Percentiles rank a stretch among this genome's conserved stretches.
Conservation (phyloP, 64 coral and sea anemone species). For the Catalaphyllia jardinei region DNA sequence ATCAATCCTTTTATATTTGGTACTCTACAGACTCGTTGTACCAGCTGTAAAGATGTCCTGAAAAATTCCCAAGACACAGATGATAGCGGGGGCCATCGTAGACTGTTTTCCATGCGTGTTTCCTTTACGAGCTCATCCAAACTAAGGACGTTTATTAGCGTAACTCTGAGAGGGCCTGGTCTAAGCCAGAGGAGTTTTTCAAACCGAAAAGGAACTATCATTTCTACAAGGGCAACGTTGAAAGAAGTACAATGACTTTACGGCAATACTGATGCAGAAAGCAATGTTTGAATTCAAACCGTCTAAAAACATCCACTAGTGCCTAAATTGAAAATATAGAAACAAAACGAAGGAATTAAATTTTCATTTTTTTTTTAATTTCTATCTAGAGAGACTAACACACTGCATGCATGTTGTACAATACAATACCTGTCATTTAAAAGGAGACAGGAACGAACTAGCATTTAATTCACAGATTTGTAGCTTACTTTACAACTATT, state of each 20-base stretch:
- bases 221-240: background rate
- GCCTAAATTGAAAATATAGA: too few relatives aligned
- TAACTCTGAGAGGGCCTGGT: background rate
- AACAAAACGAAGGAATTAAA: too few relatives aligned
- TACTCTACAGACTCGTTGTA: slow-evolving; percentile 66
- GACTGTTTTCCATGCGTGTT: slow-evolving; percentile 67
- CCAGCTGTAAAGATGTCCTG: slow-evolving; percentile 7
- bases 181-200: background rate
- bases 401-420: too few relatives aligned
- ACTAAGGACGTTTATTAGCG: background rate
- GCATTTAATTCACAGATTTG: too few relatives aligned
- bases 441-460: too few relatives aligned
- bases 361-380: too few relatives aligned
- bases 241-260: background rate
- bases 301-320: too few relatives aligned
- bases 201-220: background rate
- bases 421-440: too few relatives aligned
- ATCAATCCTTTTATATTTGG: slow-evolving; percentile 95
- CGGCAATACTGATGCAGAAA: background rate
- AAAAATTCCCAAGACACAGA: background rate
- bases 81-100: background rate
- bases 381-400: too few relatives aligned
- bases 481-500: too few relatives aligned
- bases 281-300: slow-evolving; percentile 3
- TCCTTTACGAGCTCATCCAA: slow-evolving; percentile 72